phyloP scores from a whole-genome alignment of 2,113 vertebrate genomes.

The Chrysemys picta region DNA sequence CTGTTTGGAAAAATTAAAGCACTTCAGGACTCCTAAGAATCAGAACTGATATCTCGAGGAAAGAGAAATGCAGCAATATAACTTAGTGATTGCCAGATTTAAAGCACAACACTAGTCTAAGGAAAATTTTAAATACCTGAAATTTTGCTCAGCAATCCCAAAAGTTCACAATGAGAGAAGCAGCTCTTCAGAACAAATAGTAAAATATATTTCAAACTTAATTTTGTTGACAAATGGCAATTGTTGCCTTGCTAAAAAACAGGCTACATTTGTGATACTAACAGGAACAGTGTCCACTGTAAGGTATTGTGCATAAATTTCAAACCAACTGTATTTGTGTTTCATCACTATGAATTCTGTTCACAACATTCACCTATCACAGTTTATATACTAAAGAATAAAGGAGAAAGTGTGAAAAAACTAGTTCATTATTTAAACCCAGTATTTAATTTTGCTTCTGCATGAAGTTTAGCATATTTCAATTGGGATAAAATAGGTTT shows the following conservation, averaged over 20 bases:
- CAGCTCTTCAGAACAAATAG: slow-evolving; percentile 21
- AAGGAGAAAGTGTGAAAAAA: slow-evolving; percentile 40
- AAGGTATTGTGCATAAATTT: slow-evolving; percentile 58
- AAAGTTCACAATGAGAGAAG: neutral
- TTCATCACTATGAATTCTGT: slow-evolving; percentile 47
- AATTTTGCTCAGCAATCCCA: neutral
- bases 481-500: slow-evolving; percentile 42
- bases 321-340: slow-evolving; percentile 66
- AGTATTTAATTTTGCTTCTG: slow-evolving; percentile 63
- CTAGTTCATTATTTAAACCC: slow-evolving; percentile 65
- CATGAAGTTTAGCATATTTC: slow-evolving; percentile 34
- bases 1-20: neutral
- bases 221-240: slow-evolving; percentile 29
- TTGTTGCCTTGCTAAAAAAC: slow-evolving; percentile 68
- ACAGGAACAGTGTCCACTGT: slow-evolving; percentile 27
- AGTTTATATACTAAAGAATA: slow-evolving; percentile 67
- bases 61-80: neutral
- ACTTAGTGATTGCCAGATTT: neutral
- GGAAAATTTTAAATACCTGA: neutral
- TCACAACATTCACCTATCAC: slow-evolving; percentile 67
- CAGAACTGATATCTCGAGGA: neutral
- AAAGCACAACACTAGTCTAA: neutral
- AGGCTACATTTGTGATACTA: slow-evolving; percentile 53
- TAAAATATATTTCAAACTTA: neutral
- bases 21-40: neutral